Base-by-base conservation (phyloP, 2,797 vertebrate species). In the Phataginus tricuspis region DNA sequence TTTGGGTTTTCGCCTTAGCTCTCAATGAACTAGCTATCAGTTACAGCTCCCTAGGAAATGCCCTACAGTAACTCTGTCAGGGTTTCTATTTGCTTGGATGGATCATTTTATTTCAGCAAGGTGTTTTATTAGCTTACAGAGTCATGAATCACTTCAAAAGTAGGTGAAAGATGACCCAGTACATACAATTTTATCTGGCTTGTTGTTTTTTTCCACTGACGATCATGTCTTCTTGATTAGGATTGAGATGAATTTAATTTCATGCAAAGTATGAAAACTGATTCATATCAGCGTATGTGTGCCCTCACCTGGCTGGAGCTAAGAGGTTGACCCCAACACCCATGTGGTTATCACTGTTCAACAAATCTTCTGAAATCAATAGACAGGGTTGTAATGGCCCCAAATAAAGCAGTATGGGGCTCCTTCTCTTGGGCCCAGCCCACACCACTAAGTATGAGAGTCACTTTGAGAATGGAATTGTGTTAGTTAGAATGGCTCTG, bases 41-140 rank as follows among this genome's bases (percentile, higher is more conserved):
- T 98, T 98, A 98, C 57, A 90, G 97, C 97, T 98, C 98, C 96
- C 98, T 90, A 90, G 98, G 96, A 98, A 98, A 98, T 85, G 97
- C 94, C 97, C 93, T 90, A 96, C 96, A 97, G 95, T 98, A 98
- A 97, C 97, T 97, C 98, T 98, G 98, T 97, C 98, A 97, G 86
- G 95, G 94, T 86, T 97, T 98, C 98, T 98, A 98, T 98, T 98
- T 98, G 98, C 97, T 97, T 96, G 97, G 97, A 98, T 96, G 96
- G 96, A 97, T 97, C 80, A 69, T 98, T 98, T 98, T 98, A 98
- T 98, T 98, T 97, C 98, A 95, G 85, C 90, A 96, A 97, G 97
- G 94, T 97, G 97, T 98, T 98, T 98, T 98, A 98, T 98, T 98
- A 97, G 96, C 96, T 97, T 9, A 1, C 94, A 95, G 97, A 86